Conservation (phyloP, 2,797 vertebrate genomes). For the Poeciliopsis turneri region DNA sequence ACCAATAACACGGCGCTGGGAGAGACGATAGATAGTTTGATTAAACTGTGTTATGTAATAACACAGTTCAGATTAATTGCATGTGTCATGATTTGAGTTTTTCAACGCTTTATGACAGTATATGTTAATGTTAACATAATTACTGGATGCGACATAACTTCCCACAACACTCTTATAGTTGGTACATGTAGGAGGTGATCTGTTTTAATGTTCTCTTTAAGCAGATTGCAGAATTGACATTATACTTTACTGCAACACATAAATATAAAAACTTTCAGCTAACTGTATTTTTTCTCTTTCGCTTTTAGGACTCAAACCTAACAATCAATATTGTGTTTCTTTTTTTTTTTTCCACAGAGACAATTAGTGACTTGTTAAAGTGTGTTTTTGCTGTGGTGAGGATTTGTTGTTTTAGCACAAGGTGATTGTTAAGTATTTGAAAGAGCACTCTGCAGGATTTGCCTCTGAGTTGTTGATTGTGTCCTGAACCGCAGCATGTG, state of each 20-base stretch:
- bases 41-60: too few species aligned
- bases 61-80: too few species aligned
- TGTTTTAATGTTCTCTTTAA: not conserved
- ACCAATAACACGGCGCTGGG: too few species aligned
- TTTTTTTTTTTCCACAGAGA: not conserved
- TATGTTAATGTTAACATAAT: not conserved
- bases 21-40: too few species aligned
- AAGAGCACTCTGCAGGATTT: not conserved
- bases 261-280: not conserved
- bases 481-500: not conserved
- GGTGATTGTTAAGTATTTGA: constrained; percentile 4
- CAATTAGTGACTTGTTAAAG: not conserved
- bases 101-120: too few species aligned
- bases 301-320: not conserved
- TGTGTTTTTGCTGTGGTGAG: not conserved
- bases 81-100: too few species aligned
- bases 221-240: not conserved
- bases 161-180: not conserved
- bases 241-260: not conserved
- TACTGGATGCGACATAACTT: not conserved
- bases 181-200: not conserved
- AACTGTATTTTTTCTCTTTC: not conserved
- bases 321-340: not conserved
- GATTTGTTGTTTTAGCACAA: not conserved
- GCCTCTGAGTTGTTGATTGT: constrained; percentile 10